Evolutionary conservation across 2,888 invertebrate species (phyloP).

Genomic region (Stegana nigrithorax): DNA sequence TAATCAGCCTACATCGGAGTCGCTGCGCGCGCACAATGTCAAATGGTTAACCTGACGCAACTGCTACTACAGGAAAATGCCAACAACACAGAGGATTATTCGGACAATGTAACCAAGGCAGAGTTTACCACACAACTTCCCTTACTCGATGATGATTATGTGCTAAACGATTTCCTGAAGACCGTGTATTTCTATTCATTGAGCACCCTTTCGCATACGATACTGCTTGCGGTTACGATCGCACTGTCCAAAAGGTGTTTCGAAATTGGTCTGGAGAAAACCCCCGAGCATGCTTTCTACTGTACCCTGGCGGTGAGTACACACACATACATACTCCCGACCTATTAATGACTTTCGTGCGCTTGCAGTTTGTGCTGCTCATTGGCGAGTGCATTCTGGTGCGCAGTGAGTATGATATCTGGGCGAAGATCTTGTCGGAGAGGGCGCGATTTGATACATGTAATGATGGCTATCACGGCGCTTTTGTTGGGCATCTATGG

Average conservation of each 20-base stretch:
- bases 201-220: constrained; percentile 37
- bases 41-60: too few species aligned
- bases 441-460: constrained; percentile 47
- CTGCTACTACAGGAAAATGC: too few species aligned
- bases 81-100: too few species aligned
- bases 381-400: constrained; percentile 63
- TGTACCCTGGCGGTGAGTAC: constrained; percentile 60
- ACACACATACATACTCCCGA: not conserved
- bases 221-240: constrained; percentile 42
- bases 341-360: not conserved
- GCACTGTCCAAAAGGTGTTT: constrained; percentile 50
- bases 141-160: too few species aligned
- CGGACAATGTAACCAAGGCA: too few species aligned
- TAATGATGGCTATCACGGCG: constrained; percentile 50
- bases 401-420: constrained; percentile 41
- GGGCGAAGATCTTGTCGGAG: constrained; percentile 27
- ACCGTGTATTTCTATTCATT: constrained; percentile 40
- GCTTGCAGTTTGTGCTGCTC: constrained; percentile 55
- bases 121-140: too few species aligned
- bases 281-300: constrained; percentile 64
- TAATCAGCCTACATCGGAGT: too few species aligned
- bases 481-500: constrained; percentile 59
- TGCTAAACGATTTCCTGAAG: too few species aligned
- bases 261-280: constrained; percentile 56
- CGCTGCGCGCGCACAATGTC: too few species aligned